Evolutionary conservation across 53 echinoderm and acorn worm genomes (phyloP).

Genomic region (Holothuria scabra): DNA sequence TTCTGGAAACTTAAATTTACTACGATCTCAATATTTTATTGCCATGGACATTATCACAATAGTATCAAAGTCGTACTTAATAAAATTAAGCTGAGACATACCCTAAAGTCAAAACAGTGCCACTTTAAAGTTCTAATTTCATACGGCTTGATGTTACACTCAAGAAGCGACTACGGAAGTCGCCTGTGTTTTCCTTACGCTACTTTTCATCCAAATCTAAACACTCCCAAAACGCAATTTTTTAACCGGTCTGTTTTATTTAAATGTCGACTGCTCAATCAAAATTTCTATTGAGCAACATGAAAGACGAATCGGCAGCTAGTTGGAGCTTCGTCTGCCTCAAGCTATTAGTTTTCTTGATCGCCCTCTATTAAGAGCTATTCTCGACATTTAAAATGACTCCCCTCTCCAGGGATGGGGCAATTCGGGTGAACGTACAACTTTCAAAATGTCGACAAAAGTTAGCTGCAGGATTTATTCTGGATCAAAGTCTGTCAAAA

Average conservation of each 20-base stretch:
- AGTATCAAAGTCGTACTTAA: too few relatives aligned
- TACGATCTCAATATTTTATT: too few relatives aligned
- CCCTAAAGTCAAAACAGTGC: too few relatives aligned
- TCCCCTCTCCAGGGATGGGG: background rate
- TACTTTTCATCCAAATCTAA: constrained; percentile 18
- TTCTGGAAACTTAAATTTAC: too few relatives aligned
- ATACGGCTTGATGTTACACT: too few relatives aligned
- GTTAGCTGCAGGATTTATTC: too few relatives aligned
- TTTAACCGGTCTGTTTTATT: constrained; percentile 34
- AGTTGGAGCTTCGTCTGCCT: background rate
- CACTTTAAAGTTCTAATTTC: too few relatives aligned
- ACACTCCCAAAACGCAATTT: constrained; percentile 5
- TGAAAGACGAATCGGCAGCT: constrained; percentile 10
- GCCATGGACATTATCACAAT: too few relatives aligned
- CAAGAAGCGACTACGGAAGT: constrained; percentile 25
- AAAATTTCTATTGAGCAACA: background rate
- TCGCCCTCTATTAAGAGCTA: constrained; percentile 32
- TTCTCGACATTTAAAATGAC: constrained; percentile 24
- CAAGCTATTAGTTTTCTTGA: constrained; percentile 23
- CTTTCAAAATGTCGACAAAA: too few relatives aligned
- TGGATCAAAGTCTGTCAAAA: too few relatives aligned
- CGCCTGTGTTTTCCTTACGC: constrained; percentile 18
- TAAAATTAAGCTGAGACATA: too few relatives aligned
- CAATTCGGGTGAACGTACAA: constrained; percentile 1
- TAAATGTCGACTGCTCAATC: background rate